Evolutionary conservation across 1,140 invertebrate species (phyloP), one percentile per base, ranked within the genome.

Genomic region (Oncopodura yosiiana): DNA sequence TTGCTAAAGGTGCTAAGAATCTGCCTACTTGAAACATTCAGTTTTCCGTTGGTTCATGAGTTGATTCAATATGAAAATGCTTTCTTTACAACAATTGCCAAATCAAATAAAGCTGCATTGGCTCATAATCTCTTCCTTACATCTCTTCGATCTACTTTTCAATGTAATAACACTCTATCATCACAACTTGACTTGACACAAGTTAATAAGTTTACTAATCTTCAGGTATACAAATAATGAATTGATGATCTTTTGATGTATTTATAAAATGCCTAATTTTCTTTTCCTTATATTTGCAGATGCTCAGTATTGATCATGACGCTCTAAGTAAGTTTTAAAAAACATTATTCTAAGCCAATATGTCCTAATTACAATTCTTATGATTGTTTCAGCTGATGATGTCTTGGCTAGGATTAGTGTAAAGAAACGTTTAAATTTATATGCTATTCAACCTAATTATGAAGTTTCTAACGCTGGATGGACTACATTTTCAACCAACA

Each of bases 301-400:
- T 56, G 39, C 48, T 60, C 38, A 54, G 52, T 37, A 37, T 61
- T 30, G 50, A 56, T 44, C 54, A 61, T 46, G 54, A 56, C 21
- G 39, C 38, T 8, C 26, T 61, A 9, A 48, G n/a, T n/a, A n/a
- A n/a, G n/a, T n/a, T n/a, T n/a, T n/a, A n/a, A n/a, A n/a, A n/a
- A n/a, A n/a, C n/a, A n/a, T n/a, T n/a, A n/a, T n/a, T n/a, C n/a
- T n/a, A n/a, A n/a, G n/a, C n/a, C n/a, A n/a, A n/a, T n/a, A n/a
- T n/a, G n/a, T n/a, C n/a, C n/a, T n/a, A n/a, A n/a, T n/a, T n/a
- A n/a, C n/a, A n/a, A n/a, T n/a, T n/a, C n/a, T n/a, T n/a, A n/a
- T n/a, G n/a, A n/a, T n/a, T n/a, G n/a, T n/a, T n/a, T n/a, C n/a
- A n/a, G n/a, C 49, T 6, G 54, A 61, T 43, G 23, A 49, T 16